A percentile compares a stretch with the other conserved stretches of the same genome.
Evolutionary conservation across 1,140 invertebrate species (phyloP).

Genomic region (Halotydeus destructor): DNA sequence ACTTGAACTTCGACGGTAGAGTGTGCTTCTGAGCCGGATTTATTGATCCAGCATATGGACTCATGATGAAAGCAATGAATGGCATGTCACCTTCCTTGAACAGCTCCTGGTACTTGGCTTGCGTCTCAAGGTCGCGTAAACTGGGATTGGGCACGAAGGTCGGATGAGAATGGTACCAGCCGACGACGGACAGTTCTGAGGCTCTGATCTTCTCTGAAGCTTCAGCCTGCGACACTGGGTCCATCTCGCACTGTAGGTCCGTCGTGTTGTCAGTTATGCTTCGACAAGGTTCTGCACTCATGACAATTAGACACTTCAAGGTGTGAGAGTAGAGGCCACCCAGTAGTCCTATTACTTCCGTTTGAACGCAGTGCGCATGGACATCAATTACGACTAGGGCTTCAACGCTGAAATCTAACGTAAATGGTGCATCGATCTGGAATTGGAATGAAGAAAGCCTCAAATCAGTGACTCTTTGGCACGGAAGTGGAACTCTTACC

Average conservation of each 20-base stretch:
- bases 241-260: constrained; percentile 49
- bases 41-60: constrained; percentile 2
- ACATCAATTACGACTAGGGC: constrained; percentile 40
- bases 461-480: neutral
- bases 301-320: constrained; percentile 21
- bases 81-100: constrained; percentile 21
- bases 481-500: neutral
- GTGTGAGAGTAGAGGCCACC: constrained; percentile 27
- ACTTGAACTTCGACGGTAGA: constrained; percentile 3
- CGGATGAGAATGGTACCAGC: constrained; percentile 44
- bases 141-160: constrained; percentile 39
- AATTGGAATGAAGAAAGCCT: neutral
- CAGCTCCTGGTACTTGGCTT: constrained; percentile 34
- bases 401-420: constrained; percentile 32
- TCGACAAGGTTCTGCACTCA: constrained; percentile 32
- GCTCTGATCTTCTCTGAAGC: constrained; percentile 31
- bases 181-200: constrained; percentile 30
- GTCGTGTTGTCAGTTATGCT: constrained; percentile 29
- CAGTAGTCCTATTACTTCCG: constrained; percentile 48
- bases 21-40: neutral
- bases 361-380: constrained; percentile 40
- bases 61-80: constrained; percentile 3
- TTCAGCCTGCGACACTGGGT: constrained; percentile 38
- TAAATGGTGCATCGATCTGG: constrained; percentile 35
- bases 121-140: constrained; percentile 36